Percentiles rank a stretch among this genome's conserved stretches.
Evolutionary conservation across 2,888 invertebrate species (phyloP).

Genomic region (Girardia tigrina): DNA sequence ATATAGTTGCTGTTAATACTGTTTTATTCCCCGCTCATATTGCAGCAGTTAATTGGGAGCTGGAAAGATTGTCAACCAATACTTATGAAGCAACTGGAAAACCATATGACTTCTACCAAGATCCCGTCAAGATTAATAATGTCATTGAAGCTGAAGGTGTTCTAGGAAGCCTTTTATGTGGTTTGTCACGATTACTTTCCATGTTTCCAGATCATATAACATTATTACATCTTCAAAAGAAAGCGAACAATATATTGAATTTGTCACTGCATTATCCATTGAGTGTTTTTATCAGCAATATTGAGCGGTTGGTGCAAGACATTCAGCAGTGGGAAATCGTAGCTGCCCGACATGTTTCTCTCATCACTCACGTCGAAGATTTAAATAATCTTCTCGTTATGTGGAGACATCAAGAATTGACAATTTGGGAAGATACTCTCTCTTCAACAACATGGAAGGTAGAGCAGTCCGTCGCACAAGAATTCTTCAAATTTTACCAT

Average conservation of each 20-base stretch:
- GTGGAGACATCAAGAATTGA: background rate
- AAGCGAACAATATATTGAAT: background rate
- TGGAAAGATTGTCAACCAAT: background rate
- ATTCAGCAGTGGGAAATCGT: conserved; percentile 70
- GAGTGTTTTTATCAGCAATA: conserved; percentile 71
- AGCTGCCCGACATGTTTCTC: conserved; percentile 70
- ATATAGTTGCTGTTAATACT: background rate
- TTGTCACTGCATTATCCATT: conserved; percentile 56
- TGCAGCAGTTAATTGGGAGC: background rate
- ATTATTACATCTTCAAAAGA: background rate
- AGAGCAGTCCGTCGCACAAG: background rate
- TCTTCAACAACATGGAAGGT: background rate
- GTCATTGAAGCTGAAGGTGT: background rate
- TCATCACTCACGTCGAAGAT: conserved; percentile 52
- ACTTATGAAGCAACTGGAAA: background rate
- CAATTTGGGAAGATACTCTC: background rate
- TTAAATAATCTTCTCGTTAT: background rate
- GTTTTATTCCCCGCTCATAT: background rate
- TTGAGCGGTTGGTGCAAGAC: conserved; percentile 72
- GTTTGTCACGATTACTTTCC: background rate
- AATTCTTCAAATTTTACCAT: background rate
- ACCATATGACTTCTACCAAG: background rate
- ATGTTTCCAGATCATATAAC: background rate
- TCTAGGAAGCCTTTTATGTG: background rate
- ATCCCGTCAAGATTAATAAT: conserved; percentile 8